Evolutionary conservation across 2,797 vertebrate species (phyloP), one percentile per base, ranked within the genome.

Genomic region (Chromis chromis): DNA sequence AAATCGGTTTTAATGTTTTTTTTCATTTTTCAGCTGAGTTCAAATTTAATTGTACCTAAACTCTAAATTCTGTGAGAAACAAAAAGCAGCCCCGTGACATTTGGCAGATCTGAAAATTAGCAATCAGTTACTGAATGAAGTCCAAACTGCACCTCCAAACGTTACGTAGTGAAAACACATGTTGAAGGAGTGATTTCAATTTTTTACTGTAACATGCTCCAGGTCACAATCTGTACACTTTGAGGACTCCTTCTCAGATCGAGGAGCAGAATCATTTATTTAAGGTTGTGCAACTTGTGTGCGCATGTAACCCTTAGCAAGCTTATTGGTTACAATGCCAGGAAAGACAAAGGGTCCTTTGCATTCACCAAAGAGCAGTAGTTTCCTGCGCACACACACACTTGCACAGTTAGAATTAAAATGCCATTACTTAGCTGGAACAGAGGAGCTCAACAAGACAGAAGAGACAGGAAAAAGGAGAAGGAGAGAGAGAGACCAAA

Each of bases 371-470:
- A 89, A 84, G 54, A 77, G 74, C 57, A 48, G 78, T 46, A 63
- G 72, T 76, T 92, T 92, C 86, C 82, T 89, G 80, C 17, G 24
- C 4, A 36, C 25, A 49, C 33, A 33, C 25, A 44, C 63, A 72
- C 36, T 46, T 22, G 44, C 68, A 70, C 81, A 73, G 63, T 70
- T 52, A 74, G 86, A 93, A 93, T 92, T 92, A 93, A 90, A 92
- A 86, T 79, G 86, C 81, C 86, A 93, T 93, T 91, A 93, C 85
- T 88, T 77, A 80, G 80, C 77, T 84, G 83, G 79, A 89, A 83
- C 60, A 24, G 49, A 86, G 78, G 72, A 80, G 79, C 74, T 83
- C 75, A 70, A 79, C 58, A 64, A 86, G 78, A 78, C 40, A 75
- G 80, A 84, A 44, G 54, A 90, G 74, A 79, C 49, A 31, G 71